Base-by-base conservation (phyloP, 2,797 vertebrate species). In the Poecilia picta region DNA sequence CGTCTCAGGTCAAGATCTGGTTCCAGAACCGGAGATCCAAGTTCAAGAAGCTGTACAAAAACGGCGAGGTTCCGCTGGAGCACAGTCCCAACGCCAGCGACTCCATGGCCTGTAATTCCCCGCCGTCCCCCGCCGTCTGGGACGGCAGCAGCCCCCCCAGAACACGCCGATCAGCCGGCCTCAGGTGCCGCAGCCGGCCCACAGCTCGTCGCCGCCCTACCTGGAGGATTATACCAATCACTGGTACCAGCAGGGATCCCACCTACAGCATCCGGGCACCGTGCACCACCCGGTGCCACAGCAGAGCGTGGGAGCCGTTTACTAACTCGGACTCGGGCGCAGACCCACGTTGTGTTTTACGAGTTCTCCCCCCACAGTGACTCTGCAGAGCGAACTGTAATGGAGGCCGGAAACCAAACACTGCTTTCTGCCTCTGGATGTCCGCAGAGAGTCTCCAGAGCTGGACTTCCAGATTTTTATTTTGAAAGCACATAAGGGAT, bases 31-130 rank as follows among this genome's bases (percentile, higher is more conserved):
- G 98, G 74, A 95, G 98, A 62, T 99, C 98, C 92, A 99, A 99
- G 93, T 99, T 99, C 95, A 99, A 99, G 97, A 99, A 99, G 89
- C 95, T 99, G 72, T 99, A 99, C 95, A 99, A 99, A 92, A 99
- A 98, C 28, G 98, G 98, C 43, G 98, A 99, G 88, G 97, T 98
- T 33, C 97, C 98, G 0, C 92, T 99, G 90, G 98, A 99, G 74
- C 98, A 99, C 94, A 99, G 98, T 49, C 98, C 98, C 47, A 98
- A 98, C 92, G 98, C 98, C 93, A 99, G 98, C 75, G 98, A 99
- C 91, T 99, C 98, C 88, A 99, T 99, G 98, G 97, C 98, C 80
- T 99, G 98, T 91, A 99, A 99, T 88, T 99, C 98, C 0, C 98
- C 98, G 0, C 96, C 97, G 0, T 99, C 98, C 0, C 98, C 98